phyloP scores from a whole-genome alignment of 2,113 vertebrate species.

The Thalassoma bifasciatum region DNA sequence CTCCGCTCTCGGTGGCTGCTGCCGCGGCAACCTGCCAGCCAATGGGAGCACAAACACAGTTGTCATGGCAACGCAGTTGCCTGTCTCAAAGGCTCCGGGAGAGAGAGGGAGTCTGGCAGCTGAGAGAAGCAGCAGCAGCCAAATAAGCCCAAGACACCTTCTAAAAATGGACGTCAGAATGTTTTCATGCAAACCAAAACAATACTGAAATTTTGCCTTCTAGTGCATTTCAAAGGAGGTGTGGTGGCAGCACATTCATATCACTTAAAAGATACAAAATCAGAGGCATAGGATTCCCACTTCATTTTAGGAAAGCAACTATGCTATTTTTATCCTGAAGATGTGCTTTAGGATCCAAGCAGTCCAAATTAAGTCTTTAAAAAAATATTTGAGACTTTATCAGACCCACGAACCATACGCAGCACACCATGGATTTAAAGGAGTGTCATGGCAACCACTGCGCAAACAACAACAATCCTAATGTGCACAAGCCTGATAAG shows the following conservation, averaged over 20 bases:
- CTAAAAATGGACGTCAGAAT: slow-evolving; percentile 68
- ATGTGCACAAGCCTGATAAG: slow-evolving; percentile 45
- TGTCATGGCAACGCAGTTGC: slow-evolving; percentile 75
- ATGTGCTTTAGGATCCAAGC: not conserved
- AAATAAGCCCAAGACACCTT: slow-evolving; percentile 55
- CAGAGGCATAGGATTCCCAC: no score
- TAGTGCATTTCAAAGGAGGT: not conserved
- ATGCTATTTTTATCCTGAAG: not conserved
- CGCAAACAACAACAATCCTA: slow-evolving; percentile 20
- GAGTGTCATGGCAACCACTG: slow-evolving; percentile 12
- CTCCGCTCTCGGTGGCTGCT: slow-evolving; percentile 88
- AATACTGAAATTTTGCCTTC: slow-evolving; percentile 10
- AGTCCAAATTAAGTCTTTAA: no score
- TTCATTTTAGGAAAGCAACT: not conserved
- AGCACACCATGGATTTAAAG: slow-evolving; percentile 6
- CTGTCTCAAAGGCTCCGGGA: slow-evolving; percentile 69
- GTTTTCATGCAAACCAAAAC: slow-evolving; percentile 48
- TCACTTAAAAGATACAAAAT: no score
- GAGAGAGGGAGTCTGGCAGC: slow-evolving; percentile 66
- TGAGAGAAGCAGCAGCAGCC: slow-evolving; percentile 43
- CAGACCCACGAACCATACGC: not conserved
- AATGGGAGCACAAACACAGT: slow-evolving; percentile 75
- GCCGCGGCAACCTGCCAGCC: slow-evolving; percentile 82
- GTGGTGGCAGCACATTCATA: no score
- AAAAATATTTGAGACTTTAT: not conserved